These are phyloP conservation scores for Tiliacea aurago DNA, from an alignment of 2,888 invertebrate genomes.

Conservation along the genomic window DNA sequence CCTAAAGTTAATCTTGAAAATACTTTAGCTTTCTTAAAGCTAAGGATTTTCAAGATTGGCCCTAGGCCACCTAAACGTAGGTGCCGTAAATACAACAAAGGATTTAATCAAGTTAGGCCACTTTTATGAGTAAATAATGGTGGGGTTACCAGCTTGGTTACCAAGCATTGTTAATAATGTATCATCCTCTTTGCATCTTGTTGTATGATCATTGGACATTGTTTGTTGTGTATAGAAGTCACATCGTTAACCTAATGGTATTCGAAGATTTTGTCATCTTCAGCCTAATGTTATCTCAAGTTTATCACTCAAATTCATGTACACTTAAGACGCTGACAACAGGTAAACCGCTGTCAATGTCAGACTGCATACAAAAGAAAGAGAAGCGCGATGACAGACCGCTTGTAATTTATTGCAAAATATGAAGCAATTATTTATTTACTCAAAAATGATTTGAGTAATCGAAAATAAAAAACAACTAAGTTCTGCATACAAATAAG, in stretches of 20 bases:
- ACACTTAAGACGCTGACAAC: no score
- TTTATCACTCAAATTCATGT: neutral
- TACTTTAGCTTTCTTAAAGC: neutral
- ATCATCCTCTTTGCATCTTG: slow-evolving; percentile 4
- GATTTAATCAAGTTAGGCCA: slow-evolving; percentile 43
- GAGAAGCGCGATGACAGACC: no score
- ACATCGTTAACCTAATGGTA: neutral
- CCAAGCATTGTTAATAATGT: slow-evolving; percentile 16
- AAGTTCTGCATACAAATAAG: no score
- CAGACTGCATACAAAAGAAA: no score
- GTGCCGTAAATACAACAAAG: slow-evolving; percentile 41
- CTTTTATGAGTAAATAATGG: slow-evolving; percentile 16
- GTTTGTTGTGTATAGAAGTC: neutral
- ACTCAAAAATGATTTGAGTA: no score
- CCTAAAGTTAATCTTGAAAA: slow-evolving; percentile 24
- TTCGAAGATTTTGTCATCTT: neutral
- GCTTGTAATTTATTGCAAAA: no score
- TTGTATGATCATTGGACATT: slow-evolving; percentile 28
- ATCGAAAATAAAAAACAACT: no score
- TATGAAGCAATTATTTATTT: no score
- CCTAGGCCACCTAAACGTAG: neutral
- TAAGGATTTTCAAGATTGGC: neutral
- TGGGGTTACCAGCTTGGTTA: slow-evolving; percentile 18
- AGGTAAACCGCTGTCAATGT: no score
- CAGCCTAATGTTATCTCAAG: neutral